A percentile compares a stretch with the other conserved stretches of the same genome.
Conservation (phyloP, 2,888 invertebrate genomes). For the Zele albiditarsus region DNA sequence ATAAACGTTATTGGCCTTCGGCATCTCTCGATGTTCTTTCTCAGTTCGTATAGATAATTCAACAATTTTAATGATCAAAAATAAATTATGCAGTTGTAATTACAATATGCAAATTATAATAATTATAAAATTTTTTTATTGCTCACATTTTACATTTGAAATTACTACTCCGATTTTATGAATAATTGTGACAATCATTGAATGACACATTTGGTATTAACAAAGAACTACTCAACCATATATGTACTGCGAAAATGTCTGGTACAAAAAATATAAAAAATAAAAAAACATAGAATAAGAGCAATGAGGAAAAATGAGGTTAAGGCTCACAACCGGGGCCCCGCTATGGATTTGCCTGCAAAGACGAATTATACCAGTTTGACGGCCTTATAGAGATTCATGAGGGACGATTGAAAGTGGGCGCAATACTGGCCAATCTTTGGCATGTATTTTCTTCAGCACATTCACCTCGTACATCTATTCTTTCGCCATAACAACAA, state of each 20-base stretch:
- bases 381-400: constrained; percentile 69
- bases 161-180: neutral
- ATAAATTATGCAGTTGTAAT: neutral
- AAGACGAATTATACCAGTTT: constrained; percentile 67
- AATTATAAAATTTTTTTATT: neutral
- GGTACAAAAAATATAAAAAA: constrained; percentile 45
- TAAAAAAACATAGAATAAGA: constrained; percentile 44
- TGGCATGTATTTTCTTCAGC: neutral
- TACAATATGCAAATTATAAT: neutral
- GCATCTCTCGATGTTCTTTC: neutral
- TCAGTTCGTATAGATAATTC: too few relatives aligned
- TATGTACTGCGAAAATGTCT: constrained; percentile 24
- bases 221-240: constrained; percentile 9
- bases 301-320: constrained; percentile 42
- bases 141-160: neutral
- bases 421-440: constrained; percentile 24
- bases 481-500: too few relatives aligned
- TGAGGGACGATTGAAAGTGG: constrained; percentile 54
- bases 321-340: constrained; percentile 40
- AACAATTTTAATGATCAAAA: neutral
- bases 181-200: neutral
- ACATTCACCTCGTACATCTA: constrained; percentile 6
- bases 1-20: neutral
- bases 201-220: neutral
- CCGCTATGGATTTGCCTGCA: constrained; percentile 42